Evolutionary conservation across 2,888 invertebrate species (phyloP), one percentile per base, ranked within the genome.

Genomic region (Acanthosoma haemorrhoidale): DNA sequence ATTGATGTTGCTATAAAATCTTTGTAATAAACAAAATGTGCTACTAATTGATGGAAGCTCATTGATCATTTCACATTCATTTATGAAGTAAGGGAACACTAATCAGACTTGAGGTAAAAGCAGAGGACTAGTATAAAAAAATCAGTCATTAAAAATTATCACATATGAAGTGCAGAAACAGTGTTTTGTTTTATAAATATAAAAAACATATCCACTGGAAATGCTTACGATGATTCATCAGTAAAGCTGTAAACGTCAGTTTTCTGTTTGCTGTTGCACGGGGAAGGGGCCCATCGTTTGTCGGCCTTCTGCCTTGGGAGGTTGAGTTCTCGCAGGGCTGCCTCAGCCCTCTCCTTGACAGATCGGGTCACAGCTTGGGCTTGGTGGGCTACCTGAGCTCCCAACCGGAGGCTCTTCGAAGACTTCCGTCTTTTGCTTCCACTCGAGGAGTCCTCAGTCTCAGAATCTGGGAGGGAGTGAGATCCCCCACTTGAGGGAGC

Each of bases 331-430:
- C 75, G 69, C 16, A 77, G 59, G 9, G 76, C 76, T 13, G 76
- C 76, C 43, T 76, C 76, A 3, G 76, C 76, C 38, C 75, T 74
- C 15, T 73, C 74, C 51, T 73, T 74, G 5, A 76, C 75, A 1
- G 71, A 73, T 59, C 73, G 72, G 18, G 64, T 70, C 32, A 67
- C 70, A 6, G 29, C 31, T n/a, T 59, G 58, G 8, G 15, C 43
- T 6, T 38, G 32, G 8, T 31, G 66, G 5, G 15, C 15, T 5
- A 16, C 29, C 13, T 31, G 66, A 3, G 15, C 15, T 5, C 32
- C 29, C 18, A 59, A 32, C 41, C 43, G 18, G 1, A 18, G 21
- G 8, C 38, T 69, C 8, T 31, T 3, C 0, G 32, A n/a, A 3
- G 36, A 39, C 18, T 32, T 57, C 9, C 43, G n/a, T 4, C 32